A percentile compares a stretch with the other conserved stretches of the same genome.
phyloP scores from a whole-genome alignment of 2,888 invertebrate genomes.

The Ormyrus rosae region DNA sequence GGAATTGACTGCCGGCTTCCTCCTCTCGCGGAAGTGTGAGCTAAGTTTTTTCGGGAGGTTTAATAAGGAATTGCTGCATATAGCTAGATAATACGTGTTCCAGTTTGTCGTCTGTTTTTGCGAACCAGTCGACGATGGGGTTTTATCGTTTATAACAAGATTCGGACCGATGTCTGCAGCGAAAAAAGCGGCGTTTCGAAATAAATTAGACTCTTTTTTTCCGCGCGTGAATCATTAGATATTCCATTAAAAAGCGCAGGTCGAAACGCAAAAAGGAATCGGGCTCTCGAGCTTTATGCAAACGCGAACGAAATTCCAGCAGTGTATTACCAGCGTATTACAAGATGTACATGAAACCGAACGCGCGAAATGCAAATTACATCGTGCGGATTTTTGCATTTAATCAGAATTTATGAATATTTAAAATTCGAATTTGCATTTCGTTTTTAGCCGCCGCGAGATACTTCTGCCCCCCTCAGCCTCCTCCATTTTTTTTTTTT shows the following conservation, averaged over 20 bases:
- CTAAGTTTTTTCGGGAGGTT: too few relatives aligned
- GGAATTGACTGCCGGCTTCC: too few relatives aligned
- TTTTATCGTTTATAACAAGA: too few relatives aligned
- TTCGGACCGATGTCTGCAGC: too few relatives aligned
- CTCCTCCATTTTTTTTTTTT: background rate
- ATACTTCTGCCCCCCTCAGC: background rate
- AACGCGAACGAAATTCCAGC: slow-evolving; percentile 37
- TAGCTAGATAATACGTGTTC: too few relatives aligned
- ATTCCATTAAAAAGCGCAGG: slow-evolving; percentile 27
- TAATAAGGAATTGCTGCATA: too few relatives aligned
- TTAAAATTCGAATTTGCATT: slow-evolving; percentile 56
- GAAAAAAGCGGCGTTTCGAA: too few relatives aligned
- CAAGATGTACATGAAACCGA: slow-evolving; percentile 13
- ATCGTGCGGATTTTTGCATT: slow-evolving; percentile 49
- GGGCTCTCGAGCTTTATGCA: slow-evolving; percentile 7
- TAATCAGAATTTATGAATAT: slow-evolving; percentile 57
- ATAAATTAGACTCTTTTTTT: too few relatives aligned
- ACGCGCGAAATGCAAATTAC: slow-evolving; percentile 45
- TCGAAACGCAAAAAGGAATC: background rate
- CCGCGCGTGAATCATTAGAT: background rate
- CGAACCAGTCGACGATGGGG: too few relatives aligned
- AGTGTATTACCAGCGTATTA: slow-evolving; percentile 40
- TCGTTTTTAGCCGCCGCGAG: slow-evolving; percentile 32
- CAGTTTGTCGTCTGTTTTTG: too few relatives aligned
- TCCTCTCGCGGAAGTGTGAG: too few relatives aligned